A percentile compares a stretch with the other conserved stretches of the same genome.
Conservation (phyloP, 2,888 invertebrate genomes). For the Palloptera scutellata region DNA sequence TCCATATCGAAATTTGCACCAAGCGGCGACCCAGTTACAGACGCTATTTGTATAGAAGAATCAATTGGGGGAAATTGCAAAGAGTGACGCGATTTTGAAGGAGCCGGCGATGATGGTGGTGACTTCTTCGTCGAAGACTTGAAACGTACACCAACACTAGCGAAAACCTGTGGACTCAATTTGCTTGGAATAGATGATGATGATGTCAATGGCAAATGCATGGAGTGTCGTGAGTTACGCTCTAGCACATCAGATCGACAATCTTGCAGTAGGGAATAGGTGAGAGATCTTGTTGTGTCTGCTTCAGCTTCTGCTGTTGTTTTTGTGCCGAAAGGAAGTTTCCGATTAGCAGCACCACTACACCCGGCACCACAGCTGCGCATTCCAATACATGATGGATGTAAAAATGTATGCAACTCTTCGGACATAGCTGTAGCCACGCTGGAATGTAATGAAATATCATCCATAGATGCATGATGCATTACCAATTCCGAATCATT, state of each 20-base stretch:
- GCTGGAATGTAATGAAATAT: slow-evolving; percentile 67
- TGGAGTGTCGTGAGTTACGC: slow-evolving; percentile 43
- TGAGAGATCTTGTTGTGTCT: slow-evolving; percentile 30
- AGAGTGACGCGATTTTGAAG: slow-evolving; percentile 50
- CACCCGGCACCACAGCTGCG: not conserved
- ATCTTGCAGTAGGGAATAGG: slow-evolving; percentile 44
- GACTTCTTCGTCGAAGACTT: not conserved
- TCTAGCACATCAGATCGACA: slow-evolving; percentile 33
- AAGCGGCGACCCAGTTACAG: not conserved
- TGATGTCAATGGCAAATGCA: slow-evolving; percentile 35
- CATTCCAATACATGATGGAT: slow-evolving; percentile 40
- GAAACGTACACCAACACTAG: slow-evolving; percentile 4
- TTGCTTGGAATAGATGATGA: slow-evolving; percentile 56
- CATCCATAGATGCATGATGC: slow-evolving; percentile 68
- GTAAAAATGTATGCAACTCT: slow-evolving; percentile 49
- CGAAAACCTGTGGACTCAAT: slow-evolving; percentile 73
- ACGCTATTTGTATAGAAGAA: slow-evolving; percentile 31
- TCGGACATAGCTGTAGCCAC: slow-evolving; percentile 40
- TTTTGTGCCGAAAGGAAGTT: not conserved
- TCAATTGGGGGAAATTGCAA: slow-evolving; percentile 54
- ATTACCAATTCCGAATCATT: slow-evolving; percentile 18
- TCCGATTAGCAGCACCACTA: not conserved
- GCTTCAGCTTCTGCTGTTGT: slow-evolving; percentile 22
- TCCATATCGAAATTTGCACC: slow-evolving; percentile 19
- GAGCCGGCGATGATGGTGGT: slow-evolving; percentile 60